Evolutionary conservation across 2,888 invertebrate species (phyloP).

Genomic region (Sympetrum striolatum): DNA sequence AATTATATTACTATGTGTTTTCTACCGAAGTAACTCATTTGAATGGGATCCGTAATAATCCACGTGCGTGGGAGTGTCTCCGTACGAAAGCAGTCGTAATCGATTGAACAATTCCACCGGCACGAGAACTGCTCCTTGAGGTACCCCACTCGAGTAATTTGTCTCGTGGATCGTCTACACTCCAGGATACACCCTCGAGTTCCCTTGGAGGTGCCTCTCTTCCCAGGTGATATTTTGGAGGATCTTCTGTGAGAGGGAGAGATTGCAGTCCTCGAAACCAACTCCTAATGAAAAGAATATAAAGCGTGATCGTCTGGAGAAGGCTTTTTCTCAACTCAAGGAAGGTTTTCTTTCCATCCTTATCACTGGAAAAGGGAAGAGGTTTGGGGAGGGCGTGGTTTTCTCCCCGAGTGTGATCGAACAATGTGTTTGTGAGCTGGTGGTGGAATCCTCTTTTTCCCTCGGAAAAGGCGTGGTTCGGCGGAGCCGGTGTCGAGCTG

Average conservation of each 20-base stretch:
- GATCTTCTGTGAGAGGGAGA: neutral
- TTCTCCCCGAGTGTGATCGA: neutral
- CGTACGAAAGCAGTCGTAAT: neutral
- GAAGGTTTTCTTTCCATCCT: neutral
- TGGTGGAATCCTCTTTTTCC: neutral
- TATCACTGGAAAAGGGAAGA: neutral
- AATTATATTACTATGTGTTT: neutral
- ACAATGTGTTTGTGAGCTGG: neutral
- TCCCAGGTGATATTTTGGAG: neutral
- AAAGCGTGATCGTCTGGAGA: neutral
- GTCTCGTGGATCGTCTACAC: neutral
- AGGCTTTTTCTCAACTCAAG: neutral
- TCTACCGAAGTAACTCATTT: neutral
- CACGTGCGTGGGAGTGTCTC: neutral
- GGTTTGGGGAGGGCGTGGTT: neutral
- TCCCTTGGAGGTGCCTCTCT: neutral
- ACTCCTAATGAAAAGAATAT: neutral
- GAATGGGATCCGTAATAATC: neutral
- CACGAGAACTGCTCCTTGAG: neutral
- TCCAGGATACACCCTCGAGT: neutral
- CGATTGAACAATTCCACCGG: neutral
- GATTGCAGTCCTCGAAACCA: neutral
- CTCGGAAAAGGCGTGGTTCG: neutral
- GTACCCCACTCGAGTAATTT: neutral
- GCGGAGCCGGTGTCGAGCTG: neutral